phyloP scores from a whole-genome alignment of 2,797 vertebrate genomes.

The Hoplostethus atlanticus region DNA sequence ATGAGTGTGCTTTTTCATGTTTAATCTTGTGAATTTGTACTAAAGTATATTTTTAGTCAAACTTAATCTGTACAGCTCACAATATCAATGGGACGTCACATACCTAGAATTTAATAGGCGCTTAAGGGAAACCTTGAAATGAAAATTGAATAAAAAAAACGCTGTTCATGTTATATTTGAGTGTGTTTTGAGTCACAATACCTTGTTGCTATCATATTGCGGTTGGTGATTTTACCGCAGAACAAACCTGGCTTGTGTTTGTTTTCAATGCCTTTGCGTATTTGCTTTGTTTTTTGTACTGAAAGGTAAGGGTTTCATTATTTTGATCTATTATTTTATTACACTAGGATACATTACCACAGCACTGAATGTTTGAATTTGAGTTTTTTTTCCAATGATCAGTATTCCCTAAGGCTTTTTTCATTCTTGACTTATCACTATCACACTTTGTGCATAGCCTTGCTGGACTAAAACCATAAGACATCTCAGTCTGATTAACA shows the following conservation, averaged over 20 bases:
- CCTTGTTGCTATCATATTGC: constrained; percentile 14
- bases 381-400: not conserved
- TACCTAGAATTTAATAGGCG: constrained; percentile 14
- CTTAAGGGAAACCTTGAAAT: constrained; percentile 28
- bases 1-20: constrained; percentile 28
- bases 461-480: too few relatives aligned
- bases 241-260: constrained; percentile 49
- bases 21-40: constrained; percentile 65
- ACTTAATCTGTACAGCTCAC: constrained; percentile 44
- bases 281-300: constrained; percentile 23
- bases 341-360: not conserved
- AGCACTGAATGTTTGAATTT: constrained; percentile 4
- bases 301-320: not conserved
- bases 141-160: constrained; percentile 11
- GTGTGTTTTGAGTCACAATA: constrained; percentile 5
- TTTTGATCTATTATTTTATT: constrained; percentile 7
- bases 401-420: too few relatives aligned
- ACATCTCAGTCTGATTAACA: too few relatives aligned
- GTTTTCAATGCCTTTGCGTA: constrained; percentile 11
- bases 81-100: constrained; percentile 30
- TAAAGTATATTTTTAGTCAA: constrained; percentile 71
- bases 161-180: constrained; percentile 8
- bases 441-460: too few relatives aligned
- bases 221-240: constrained; percentile 40
- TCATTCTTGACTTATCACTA: too few relatives aligned